A percentile compares a stretch with the other conserved stretches of the same genome.
Conservation (phyloP, 1,140 invertebrate genomes). For the Harpegnathos saltator region DNA sequence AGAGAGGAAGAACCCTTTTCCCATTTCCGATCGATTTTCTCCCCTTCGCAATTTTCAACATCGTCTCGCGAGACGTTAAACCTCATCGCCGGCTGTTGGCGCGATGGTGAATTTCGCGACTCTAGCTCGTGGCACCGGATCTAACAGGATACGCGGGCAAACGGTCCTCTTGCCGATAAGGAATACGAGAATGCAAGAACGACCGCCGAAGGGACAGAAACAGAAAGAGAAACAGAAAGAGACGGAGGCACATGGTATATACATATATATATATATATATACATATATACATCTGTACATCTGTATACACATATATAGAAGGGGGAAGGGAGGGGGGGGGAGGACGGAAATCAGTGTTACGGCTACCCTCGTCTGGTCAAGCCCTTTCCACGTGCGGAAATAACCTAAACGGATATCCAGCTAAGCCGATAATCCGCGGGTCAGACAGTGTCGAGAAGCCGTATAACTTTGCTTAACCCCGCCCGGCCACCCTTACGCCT, state of each 20-base stretch:
- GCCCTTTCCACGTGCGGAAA: constrained; percentile 73
- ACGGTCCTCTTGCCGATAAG: constrained; percentile 18
- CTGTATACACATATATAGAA: too few relatives aligned
- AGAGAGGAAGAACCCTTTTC: too few relatives aligned
- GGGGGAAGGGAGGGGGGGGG: constrained; percentile 48
- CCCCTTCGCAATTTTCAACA: too few relatives aligned
- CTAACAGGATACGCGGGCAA: not conserved
- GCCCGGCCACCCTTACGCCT: constrained; percentile 18
- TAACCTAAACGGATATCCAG: constrained; percentile 75
- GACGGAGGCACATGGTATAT: too few relatives aligned
- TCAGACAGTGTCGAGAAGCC: constrained; percentile 85
- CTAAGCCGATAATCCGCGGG: constrained; percentile 85
- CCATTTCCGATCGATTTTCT: too few relatives aligned
- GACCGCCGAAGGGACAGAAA: constrained; percentile 33
- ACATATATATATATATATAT: too few relatives aligned
- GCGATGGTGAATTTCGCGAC: constrained; percentile 4
- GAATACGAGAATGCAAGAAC: constrained; percentile 11
- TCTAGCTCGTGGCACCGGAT: not conserved
- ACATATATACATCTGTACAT: too few relatives aligned
- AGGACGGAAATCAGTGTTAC: constrained; percentile 71
- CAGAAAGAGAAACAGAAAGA: not conserved
- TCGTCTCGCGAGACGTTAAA: too few relatives aligned
- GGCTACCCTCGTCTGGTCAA: constrained; percentile 72
- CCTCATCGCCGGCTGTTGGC: not conserved
- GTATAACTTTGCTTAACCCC: constrained; percentile 80